Evolutionary conservation across 2,113 vertebrate genomes (phyloP).

Genomic region (Silurus glanis): DNA sequence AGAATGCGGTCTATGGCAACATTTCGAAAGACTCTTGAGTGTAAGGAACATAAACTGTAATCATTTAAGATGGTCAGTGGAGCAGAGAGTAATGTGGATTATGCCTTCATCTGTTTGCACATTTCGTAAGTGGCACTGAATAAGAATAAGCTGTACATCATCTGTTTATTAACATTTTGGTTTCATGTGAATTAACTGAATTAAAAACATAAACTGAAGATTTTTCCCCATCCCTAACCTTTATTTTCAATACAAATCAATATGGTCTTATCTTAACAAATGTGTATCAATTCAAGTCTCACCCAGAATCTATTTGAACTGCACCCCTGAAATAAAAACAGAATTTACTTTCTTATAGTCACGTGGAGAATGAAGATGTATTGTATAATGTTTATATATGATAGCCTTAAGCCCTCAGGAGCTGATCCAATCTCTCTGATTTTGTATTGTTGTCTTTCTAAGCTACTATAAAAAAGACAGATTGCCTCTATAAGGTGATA

Average conservation of each 20-base stretch:
- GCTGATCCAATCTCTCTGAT: not conserved
- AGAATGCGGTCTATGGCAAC: not conserved
- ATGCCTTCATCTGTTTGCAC: slow-evolving; percentile 1
- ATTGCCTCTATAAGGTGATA: not conserved
- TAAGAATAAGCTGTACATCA: not conserved
- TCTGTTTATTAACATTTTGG: not conserved
- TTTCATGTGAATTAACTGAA: not conserved
- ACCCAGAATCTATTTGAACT: not conserved
- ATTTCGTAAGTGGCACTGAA: not conserved
- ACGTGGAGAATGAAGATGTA: not conserved
- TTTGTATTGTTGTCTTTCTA: not conserved
- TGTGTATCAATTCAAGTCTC: not conserved
- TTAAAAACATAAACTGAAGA: not conserved
- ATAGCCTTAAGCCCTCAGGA: not conserved
- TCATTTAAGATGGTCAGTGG: not conserved
- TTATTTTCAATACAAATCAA: not conserved
- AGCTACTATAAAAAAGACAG: not conserved
- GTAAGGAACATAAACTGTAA: not conserved
- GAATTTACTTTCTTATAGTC: not conserved
- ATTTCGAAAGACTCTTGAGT: not conserved
- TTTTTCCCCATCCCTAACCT: not conserved
- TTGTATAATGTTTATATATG: not conserved
- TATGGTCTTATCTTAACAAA: too few relatives aligned
- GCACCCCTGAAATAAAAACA: not conserved
- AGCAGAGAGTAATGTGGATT: not conserved